These are phyloP conservation scores for Pseudomugil gertrudae DNA, from an alignment of 2,797 vertebrate genomes.

Conservation along the genomic window DNA sequence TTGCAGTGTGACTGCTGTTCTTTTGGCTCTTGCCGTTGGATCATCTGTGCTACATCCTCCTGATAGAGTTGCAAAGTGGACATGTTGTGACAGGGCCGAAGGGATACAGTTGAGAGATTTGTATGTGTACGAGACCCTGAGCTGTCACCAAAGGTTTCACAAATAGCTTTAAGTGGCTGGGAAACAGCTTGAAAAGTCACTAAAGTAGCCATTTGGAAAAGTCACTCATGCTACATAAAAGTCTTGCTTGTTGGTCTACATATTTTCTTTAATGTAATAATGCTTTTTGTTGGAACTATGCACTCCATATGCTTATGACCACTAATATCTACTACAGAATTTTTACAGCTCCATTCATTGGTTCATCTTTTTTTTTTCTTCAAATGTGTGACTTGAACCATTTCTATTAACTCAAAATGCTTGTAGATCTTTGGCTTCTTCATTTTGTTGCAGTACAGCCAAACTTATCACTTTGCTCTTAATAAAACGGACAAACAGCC, in stretches of 20 bases:
- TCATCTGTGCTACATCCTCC: conserved; percentile 58
- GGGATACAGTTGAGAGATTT: conserved; percentile 15
- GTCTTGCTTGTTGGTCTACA: conserved; percentile 63
- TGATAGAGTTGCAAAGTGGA: conserved; percentile 43
- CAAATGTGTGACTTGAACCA: conserved; percentile 87
- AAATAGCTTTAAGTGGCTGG: conserved; percentile 62
- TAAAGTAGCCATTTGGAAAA: conserved; percentile 60
- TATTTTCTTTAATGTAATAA: conserved; percentile 71
- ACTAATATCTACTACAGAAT: conserved; percentile 88
- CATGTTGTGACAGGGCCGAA: conserved; percentile 37
- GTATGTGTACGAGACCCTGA: conserved; percentile 34
- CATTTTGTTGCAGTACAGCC: conserved; percentile 73
- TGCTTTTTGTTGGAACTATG: conserved; percentile 80
- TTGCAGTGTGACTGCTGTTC: conserved; percentile 52
- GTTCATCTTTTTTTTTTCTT: conserved; percentile 52
- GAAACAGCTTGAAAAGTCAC: conserved; percentile 57
- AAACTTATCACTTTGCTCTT: conserved; percentile 73
- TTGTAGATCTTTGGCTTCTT: conserved; percentile 69
- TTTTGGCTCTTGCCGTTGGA: conserved; percentile 52
- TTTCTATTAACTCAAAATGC: conserved; percentile 79
- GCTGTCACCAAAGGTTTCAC: conserved; percentile 65
- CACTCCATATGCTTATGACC: conserved; percentile 87
- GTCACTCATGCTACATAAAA: conserved; percentile 78
- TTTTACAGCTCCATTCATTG: conserved; percentile 80
- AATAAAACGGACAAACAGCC: conserved; percentile 47